phyloP scores from a whole-genome alignment of 2,113 vertebrate genomes.

The Heptranchias perlo region DNA sequence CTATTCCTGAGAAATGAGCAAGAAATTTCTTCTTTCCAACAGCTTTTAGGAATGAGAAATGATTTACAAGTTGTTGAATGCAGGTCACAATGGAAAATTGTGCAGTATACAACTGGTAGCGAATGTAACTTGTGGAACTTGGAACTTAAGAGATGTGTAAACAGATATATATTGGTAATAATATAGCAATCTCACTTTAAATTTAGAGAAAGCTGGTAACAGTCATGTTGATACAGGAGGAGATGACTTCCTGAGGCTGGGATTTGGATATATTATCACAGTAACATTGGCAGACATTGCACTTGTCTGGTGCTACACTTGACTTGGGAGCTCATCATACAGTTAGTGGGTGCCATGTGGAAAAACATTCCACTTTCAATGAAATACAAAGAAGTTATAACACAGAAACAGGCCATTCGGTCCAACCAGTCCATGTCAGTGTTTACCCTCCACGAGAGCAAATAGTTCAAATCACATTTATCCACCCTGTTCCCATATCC shows the following conservation, averaged over 20 bases:
- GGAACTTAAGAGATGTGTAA: not conserved
- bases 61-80: not conserved
- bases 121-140: not conserved
- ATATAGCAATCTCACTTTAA: not conserved
- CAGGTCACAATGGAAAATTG: too few species aligned
- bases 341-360: not conserved
- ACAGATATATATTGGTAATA: not conserved
- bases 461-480: not conserved
- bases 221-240: not conserved
- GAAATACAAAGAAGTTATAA: not conserved
- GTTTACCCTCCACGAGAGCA: not conserved
- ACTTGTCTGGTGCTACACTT: not conserved
- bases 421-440: not conserved
- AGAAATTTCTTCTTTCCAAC: not conserved
- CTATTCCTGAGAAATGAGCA: not conserved
- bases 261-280: not conserved
- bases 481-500: not conserved
- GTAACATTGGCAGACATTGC: not conserved
- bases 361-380: not conserved
- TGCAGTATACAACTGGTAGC: not conserved
- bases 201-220: not conserved
- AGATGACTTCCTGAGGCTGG: not conserved
- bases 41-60: not conserved
- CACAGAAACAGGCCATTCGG: not conserved
- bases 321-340: not conserved